Evolutionary conservation across 1,140 invertebrate species (phyloP), one percentile per base, ranked within the genome.

Genomic region (Magallana gigas): DNA sequence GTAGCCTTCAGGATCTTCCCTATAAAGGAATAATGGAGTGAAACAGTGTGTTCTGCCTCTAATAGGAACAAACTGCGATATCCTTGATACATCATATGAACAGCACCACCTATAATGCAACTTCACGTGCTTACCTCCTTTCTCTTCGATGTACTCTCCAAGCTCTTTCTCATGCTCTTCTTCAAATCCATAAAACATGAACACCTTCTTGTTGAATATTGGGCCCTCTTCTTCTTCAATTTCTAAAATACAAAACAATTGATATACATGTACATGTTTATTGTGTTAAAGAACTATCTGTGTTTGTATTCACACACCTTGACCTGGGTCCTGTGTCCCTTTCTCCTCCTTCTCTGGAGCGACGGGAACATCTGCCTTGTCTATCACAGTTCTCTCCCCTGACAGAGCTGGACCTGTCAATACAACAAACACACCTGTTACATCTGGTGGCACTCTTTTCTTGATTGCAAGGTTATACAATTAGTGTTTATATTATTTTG

Each of bases 111-210:
- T 48, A 48, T 48, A 48, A 48, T 48, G 36, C 36, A 48, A 48
- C 36, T 48, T 11, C 8, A 29, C 11, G 4, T 76, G 4, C 68
- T 83, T 90, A 93, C 93, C 92, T 91, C 91, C 91, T 87, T 90
- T 91, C 60, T 92, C 90, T 76, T 84, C 58, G 7, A 93, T 91
- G 57, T 89, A 88, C 9, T 89, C 84, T 16, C 59, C 84, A 9
- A 94, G 64, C 7, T 87, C 89, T 29, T 81, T 62, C 6, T 87
- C 84, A 18, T 87, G 80, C 23, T 92, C 91, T n/a, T 93, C 91
- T 62, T 87, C 90, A 89, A 94, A 94, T 3, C 92, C 93, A 90
- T 89, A 92, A 80, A 92, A 92, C 71, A 93, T 89, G 86, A 93
- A 93, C 23, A 83, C 90, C 80, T 91, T 93, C 29, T 87, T 68